Evolutionary conservation across 2,113 vertebrate species (phyloP).

Genomic region (Brienomyrus longianalis): DNA sequence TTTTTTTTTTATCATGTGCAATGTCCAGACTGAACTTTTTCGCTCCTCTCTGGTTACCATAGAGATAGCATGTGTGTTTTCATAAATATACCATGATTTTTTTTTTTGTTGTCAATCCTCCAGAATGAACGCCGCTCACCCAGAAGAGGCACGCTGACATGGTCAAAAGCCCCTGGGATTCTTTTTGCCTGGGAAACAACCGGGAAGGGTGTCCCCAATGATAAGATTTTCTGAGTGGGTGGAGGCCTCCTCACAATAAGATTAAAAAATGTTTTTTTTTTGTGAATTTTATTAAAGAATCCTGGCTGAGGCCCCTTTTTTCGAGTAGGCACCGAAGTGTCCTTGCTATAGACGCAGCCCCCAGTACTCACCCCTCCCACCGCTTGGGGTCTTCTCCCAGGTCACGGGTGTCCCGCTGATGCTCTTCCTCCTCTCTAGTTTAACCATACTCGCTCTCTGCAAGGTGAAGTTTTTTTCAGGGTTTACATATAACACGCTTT

Average conservation of each 20-base stretch:
- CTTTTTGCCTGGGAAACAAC: background rate
- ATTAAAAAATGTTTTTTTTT: background rate
- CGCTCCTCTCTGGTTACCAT: background rate
- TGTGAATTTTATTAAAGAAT: background rate
- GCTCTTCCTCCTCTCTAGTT: slow-evolving; percentile 26
- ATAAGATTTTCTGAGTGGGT: background rate
- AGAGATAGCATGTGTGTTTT: background rate
- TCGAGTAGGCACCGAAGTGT: background rate
- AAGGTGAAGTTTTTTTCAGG: background rate
- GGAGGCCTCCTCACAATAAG: no score
- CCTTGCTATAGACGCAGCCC: background rate
- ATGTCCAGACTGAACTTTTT: background rate
- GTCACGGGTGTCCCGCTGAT: slow-evolving; percentile 29
- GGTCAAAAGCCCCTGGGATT: background rate
- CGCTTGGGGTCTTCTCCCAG: slow-evolving; percentile 21
- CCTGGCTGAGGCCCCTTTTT: background rate
- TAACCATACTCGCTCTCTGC: background rate
- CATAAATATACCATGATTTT: background rate
- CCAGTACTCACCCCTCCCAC: slow-evolving; percentile 38
- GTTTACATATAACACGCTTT: background rate
- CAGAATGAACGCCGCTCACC: background rate
- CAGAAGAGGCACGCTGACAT: background rate
- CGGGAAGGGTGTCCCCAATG: background rate
- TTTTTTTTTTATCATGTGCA: background rate
- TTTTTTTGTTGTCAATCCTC: background rate